Conservation (phyloP, 2,888 invertebrate species). For the Drosophila rellima region DNA sequence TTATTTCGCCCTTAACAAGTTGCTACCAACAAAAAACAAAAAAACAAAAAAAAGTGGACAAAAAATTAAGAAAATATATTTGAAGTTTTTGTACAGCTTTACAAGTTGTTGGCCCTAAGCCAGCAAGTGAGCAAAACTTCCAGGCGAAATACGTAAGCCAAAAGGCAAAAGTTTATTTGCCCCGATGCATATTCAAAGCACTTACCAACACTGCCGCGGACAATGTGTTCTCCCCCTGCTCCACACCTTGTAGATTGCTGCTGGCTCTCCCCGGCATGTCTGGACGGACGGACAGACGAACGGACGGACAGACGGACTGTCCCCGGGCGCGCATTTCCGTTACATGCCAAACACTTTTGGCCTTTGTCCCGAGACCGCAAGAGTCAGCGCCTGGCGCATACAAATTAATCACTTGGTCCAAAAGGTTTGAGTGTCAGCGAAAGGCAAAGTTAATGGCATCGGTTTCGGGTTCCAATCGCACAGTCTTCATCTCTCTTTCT, state of each 20-base stretch:
- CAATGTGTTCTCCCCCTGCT: constrained; percentile 33
- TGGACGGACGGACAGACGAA: constrained; percentile 12
- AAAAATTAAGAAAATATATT: constrained; percentile 45
- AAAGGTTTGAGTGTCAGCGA: constrained; percentile 65
- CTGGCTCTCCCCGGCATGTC: neutral
- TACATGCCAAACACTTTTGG: constrained; percentile 80
- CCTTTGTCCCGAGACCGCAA: constrained; percentile 76
- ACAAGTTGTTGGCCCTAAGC: constrained; percentile 75
- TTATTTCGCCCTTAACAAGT: constrained; percentile 73
- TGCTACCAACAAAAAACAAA: constrained; percentile 36
- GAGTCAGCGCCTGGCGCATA: constrained; percentile 77
- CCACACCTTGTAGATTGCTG: neutral
- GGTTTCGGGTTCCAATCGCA: constrained; percentile 39
- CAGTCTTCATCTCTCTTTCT: neutral
- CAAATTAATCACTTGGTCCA: constrained; percentile 74
- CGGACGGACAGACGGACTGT: constrained; percentile 34
- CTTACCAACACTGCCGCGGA: constrained; percentile 45
- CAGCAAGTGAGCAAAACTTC: constrained; percentile 53
- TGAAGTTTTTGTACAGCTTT: constrained; percentile 55
- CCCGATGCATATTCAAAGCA: constrained; percentile 61
- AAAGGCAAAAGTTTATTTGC: constrained; percentile 63
- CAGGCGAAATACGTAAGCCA: constrained; percentile 53
- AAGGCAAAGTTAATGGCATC: constrained; percentile 62
- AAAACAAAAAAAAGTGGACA: constrained; percentile 34
- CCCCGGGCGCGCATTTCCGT: constrained; percentile 78